Conservation (phyloP, 2,797 vertebrate genomes). For the Cyprinella venusta region DNA sequence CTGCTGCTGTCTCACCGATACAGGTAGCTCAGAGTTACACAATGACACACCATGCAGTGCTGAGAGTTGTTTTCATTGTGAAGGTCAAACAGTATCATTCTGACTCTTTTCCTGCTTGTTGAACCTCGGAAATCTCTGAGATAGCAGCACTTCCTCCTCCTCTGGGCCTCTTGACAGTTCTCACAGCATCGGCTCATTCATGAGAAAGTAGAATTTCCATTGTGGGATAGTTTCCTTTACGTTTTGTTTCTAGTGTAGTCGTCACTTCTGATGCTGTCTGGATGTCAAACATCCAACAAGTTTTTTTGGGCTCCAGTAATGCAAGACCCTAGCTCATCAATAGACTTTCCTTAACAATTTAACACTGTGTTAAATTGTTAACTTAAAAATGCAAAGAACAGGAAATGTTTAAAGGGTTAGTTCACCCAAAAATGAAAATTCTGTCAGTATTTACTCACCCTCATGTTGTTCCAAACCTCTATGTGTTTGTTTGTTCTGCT, state of each 20-base stretch:
- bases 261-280: neutral
- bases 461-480: too few species aligned
- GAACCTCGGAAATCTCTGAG: conserved; percentile 10
- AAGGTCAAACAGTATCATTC: conserved; percentile 20
- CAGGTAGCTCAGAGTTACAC: conserved; percentile 20
- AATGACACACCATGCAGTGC: neutral
- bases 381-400: neutral
- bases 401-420: neutral
- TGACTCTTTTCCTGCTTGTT: conserved; percentile 31
- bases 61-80: neutral
- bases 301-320: neutral
- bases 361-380: neutral
- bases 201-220: conserved; percentile 1
- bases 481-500: too few species aligned
- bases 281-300: neutral
- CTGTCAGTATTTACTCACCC: too few species aligned
- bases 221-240: conserved; percentile 21
- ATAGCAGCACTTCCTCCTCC: conserved; percentile 29
- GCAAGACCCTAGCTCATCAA: neutral
- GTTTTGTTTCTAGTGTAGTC: neutral
- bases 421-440: too few species aligned
- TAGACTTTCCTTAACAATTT: neutral
- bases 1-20: conserved; percentile 61
- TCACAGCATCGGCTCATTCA: conserved; percentile 17
- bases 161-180: conserved; percentile 23